phyloP scores from a whole-genome alignment of 1,140 invertebrate species.

The Matsumurasca onukii region DNA sequence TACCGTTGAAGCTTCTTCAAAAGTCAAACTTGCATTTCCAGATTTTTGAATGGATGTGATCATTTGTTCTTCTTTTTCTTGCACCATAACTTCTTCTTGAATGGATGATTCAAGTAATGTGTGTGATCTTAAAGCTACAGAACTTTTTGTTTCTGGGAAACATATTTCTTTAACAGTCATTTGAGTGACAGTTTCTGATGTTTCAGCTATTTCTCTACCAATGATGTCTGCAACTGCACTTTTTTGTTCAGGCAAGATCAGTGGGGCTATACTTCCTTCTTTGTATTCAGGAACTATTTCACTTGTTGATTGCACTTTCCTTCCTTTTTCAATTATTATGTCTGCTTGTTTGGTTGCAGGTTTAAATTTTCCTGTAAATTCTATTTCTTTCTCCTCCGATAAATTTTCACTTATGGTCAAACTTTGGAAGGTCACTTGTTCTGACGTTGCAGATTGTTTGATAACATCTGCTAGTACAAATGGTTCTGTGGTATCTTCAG shows the following conservation, averaged over 20 bases:
- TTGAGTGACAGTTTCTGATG: conserved; percentile 36
- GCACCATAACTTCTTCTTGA: conserved; percentile 42
- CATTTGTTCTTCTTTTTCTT: conserved; percentile 42
- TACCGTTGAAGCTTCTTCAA: conserved; percentile 51
- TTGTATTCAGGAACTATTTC: conserved; percentile 42
- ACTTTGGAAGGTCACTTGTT: conserved; percentile 45
- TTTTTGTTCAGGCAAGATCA: conserved; percentile 39
- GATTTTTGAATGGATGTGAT: conserved; percentile 18
- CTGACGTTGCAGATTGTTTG: conserved; percentile 44
- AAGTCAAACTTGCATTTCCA: conserved; percentile 44
- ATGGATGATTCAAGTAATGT: conserved; percentile 45
- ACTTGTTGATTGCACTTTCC: conserved; percentile 41
- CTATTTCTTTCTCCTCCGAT: conserved; percentile 43
- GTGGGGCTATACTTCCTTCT: conserved; percentile 36
- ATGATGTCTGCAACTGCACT: conserved; percentile 34
- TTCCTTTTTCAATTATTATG: conserved; percentile 38
- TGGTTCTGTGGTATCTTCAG: conserved; percentile 44
- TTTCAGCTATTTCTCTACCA: conserved; percentile 36
- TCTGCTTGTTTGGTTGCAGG: conserved; percentile 35
- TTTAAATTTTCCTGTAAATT: conserved; percentile 37
- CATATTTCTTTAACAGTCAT: conserved; percentile 33
- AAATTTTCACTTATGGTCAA: conserved; percentile 44
- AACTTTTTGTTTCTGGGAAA: conserved; percentile 36
- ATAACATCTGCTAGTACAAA: conserved; percentile 39
- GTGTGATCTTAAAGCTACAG: conserved; percentile 46